Percentiles rank a stretch among this genome's conserved stretches.
Conservation (phyloP, 2,888 invertebrate species). For the Oligia latruncula region DNA sequence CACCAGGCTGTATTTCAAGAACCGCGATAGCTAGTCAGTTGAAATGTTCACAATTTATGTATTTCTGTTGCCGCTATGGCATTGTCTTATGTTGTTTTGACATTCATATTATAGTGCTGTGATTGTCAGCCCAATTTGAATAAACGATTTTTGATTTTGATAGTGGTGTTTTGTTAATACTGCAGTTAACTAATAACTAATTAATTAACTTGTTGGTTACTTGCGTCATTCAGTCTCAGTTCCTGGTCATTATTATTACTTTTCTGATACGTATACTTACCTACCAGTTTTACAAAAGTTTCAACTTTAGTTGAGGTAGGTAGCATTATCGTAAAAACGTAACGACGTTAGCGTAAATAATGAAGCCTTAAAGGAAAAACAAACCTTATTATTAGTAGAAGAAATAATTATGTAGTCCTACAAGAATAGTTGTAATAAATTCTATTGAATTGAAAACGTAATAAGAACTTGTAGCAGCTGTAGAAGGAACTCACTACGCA, state of each 20-base stretch:
- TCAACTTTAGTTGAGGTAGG: conserved; percentile 7
- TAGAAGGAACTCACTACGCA: conserved; percentile 9
- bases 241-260: conserved; percentile 1
- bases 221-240: conserved; percentile 21
- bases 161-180: neutral
- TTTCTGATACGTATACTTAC: neutral
- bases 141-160: neutral
- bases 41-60: no score
- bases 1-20: no score
- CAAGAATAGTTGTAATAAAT: conserved; percentile 19
- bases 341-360: conserved; percentile 36
- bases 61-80: no score
- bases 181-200: neutral
- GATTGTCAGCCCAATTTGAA: neutral
- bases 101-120: neutral
- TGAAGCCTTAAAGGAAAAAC: conserved; percentile 19
- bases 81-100: neutral
- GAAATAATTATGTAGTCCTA: neutral
- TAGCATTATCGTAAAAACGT: conserved; percentile 33
- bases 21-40: no score
- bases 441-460: conserved; percentile 6
- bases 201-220: neutral
- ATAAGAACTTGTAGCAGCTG: neutral
- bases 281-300: conserved; percentile 21
- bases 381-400: neutral